A percentile compares a stretch with the other conserved stretches of the same genome.
These are phyloP conservation scores for Trichomycterus rosablanca DNA, from an alignment of 2,113 vertebrate species.

Conservation along the genomic window DNA sequence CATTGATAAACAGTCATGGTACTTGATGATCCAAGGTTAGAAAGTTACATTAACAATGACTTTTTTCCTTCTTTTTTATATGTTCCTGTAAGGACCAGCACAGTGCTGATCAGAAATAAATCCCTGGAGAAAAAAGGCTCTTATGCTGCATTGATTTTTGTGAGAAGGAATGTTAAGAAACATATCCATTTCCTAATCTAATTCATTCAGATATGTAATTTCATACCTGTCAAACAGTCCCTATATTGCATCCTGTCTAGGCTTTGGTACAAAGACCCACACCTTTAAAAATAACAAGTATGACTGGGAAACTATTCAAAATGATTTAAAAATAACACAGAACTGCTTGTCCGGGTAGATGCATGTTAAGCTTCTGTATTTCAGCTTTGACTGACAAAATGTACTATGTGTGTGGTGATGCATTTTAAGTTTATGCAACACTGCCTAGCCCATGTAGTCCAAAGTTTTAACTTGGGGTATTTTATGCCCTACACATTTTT, in stretches of 20 bases:
- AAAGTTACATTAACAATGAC: too few species aligned
- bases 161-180: constrained; percentile 10
- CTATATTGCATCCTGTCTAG: background rate
- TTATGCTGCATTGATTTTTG: constrained; percentile 4
- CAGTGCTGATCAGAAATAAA: constrained; percentile 25
- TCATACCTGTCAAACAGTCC: constrained; percentile 1
- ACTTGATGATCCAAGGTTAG: too few species aligned
- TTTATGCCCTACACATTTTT: too few species aligned
- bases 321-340: too few species aligned
- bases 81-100: constrained; percentile 15
- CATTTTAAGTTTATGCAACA: too few species aligned
- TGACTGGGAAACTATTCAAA: background rate
- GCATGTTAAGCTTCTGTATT: too few species aligned
- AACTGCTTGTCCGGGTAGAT: too few species aligned
- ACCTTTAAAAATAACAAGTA: background rate
- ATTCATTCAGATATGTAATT: background rate
- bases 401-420: too few species aligned
- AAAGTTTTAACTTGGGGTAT: too few species aligned
- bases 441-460: too few species aligned
- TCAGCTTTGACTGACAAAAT: too few species aligned
- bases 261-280: background rate
- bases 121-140: constrained; percentile 25
- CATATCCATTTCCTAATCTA: background rate
- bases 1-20: too few species aligned
- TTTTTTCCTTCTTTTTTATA: constrained; percentile 3